phyloP scores from a whole-genome alignment of 1,140 invertebrate species.

The Drosophila subobscura region DNA sequence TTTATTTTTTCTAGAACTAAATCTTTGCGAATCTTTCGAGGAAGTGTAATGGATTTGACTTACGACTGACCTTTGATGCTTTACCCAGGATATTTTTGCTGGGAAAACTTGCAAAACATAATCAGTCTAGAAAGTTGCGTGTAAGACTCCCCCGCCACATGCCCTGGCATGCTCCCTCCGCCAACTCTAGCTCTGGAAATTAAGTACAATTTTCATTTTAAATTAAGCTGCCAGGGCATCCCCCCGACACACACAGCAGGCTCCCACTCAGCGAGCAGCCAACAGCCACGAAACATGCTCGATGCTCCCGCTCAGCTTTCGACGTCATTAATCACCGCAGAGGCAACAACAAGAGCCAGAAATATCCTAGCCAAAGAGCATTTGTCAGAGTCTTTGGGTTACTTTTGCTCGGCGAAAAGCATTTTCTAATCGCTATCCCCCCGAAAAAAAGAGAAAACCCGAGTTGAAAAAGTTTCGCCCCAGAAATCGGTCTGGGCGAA shows the following conservation, averaged over 20 bases:
- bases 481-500: conserved; percentile 28
- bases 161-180: not conserved
- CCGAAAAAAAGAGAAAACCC: conserved; percentile 19
- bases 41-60: not conserved
- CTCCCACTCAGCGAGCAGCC: too few species aligned
- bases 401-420: conserved; percentile 50
- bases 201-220: conserved; percentile 82
- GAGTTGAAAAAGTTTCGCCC: conserved; percentile 57
- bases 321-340: conserved; percentile 77
- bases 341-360: conserved; percentile 48
- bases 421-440: conserved; percentile 70
- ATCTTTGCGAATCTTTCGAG: too few species aligned
- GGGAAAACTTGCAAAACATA: conserved; percentile 38
- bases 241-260: not conserved
- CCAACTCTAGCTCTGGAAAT: conserved; percentile 66
- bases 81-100: conserved; percentile 1
- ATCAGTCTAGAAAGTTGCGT: conserved; percentile 28
- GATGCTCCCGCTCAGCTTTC: conserved; percentile 54
- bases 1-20: not conserved
- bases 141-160: not conserved
- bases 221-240: conserved; percentile 72
- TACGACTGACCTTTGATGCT: conserved; percentile 5
- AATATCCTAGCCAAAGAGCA: conserved; percentile 58
- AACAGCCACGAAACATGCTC: not conserved
- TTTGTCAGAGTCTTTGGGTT: conserved; percentile 77